These are phyloP conservation scores for Sebastes steindachneri DNA, from an alignment of 2,797 vertebrate species.

Conservation along the genomic window DNA sequence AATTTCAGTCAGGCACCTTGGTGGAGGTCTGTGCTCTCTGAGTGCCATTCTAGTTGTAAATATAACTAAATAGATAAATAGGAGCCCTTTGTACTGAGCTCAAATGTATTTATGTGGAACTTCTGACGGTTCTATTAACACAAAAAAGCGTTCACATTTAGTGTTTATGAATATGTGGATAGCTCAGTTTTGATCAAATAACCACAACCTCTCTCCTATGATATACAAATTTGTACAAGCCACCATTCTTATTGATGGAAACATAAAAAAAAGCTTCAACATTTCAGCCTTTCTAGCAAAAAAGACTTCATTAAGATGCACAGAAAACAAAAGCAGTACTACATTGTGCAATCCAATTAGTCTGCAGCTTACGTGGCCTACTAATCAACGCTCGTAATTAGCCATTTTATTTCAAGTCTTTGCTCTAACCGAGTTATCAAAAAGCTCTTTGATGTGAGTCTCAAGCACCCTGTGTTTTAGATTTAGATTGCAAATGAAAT, in stretches of 20 bases:
- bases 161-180: not conserved
- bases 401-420: slow-evolving; percentile 75
- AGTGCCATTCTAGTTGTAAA: not conserved
- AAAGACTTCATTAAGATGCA: slow-evolving; percentile 56
- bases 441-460: slow-evolving; percentile 74
- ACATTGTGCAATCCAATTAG: slow-evolving; percentile 74
- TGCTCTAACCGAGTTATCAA: slow-evolving; percentile 65
- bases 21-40: no score
- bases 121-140: not conserved
- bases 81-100: not conserved
- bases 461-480: slow-evolving; percentile 61
- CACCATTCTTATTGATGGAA: slow-evolving; percentile 26
- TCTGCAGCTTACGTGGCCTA: slow-evolving; percentile 59
- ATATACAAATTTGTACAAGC: not conserved
- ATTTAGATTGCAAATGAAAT: slow-evolving; percentile 77
- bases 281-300: slow-evolving; percentile 37
- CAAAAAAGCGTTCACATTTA: not conserved
- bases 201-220: not conserved
- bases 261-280: slow-evolving; percentile 30
- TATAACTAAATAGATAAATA: not conserved
- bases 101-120: not conserved
- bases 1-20: no score
- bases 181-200: slow-evolving; percentile 9
- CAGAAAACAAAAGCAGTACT: slow-evolving; percentile 57
- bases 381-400: slow-evolving; percentile 74